Conservation (phyloP, 2,113 vertebrate species). For the Rhinichthys klamathensis region DNA sequence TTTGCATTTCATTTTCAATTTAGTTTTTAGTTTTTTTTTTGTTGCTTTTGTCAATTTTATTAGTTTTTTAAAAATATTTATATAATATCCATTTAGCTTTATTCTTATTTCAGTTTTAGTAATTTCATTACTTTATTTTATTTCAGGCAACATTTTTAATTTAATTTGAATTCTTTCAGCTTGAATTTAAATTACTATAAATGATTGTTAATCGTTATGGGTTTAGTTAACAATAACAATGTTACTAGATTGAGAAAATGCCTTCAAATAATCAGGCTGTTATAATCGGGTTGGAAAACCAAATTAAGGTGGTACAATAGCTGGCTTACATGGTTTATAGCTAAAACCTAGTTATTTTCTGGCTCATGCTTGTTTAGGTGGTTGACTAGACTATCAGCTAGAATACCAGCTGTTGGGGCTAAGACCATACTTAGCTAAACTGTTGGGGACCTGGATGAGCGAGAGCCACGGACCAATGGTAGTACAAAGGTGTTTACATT, state of each 20-base stretch:
- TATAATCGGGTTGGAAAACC: background rate
- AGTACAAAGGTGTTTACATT: too few relatives aligned
- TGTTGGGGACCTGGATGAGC: background rate
- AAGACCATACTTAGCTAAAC: conserved; percentile 10
- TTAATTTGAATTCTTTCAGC: background rate
- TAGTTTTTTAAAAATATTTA: background rate
- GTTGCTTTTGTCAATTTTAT: background rate
- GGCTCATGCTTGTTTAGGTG: background rate
- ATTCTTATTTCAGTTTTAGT: background rate
- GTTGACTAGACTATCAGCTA: background rate
- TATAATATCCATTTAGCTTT: background rate
- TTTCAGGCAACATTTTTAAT: background rate
- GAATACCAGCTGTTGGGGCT: background rate
- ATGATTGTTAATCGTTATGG: background rate
- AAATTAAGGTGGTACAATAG: background rate
- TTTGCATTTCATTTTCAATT: too few relatives aligned
- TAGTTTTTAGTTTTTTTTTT: too few relatives aligned
- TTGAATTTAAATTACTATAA: background rate
- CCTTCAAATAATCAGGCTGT: background rate
- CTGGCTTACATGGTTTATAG: background rate
- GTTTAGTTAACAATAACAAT: background rate
- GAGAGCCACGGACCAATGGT: too few relatives aligned
- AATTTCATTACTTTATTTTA: background rate
- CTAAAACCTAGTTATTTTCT: background rate
- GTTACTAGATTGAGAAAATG: background rate